Conservation (phyloP, 2,797 vertebrate genomes). For the Clarias fuscus region DNA sequence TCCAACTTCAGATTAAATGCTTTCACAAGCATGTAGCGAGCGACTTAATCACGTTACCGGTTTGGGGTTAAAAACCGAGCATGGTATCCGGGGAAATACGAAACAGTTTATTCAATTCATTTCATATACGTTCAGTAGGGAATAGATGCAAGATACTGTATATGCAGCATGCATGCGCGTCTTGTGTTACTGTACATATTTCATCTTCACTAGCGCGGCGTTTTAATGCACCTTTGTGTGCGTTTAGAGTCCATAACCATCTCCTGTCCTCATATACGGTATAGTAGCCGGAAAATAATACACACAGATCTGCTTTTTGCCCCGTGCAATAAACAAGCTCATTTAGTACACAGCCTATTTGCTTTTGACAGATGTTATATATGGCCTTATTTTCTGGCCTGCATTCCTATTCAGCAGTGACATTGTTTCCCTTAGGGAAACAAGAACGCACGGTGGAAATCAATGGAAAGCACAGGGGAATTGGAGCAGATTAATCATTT, state of each 20-base stretch:
- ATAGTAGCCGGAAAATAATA: conserved; percentile 24
- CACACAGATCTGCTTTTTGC: conserved; percentile 28
- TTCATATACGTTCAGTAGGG: neutral
- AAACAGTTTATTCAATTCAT: conserved; percentile 41
- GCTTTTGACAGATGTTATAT: conserved; percentile 41
- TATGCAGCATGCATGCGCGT: neutral
- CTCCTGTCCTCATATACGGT: neutral
- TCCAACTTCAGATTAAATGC: conserved; percentile 66
- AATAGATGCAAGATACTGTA: neutral
- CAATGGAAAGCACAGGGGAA: conserved; percentile 52
- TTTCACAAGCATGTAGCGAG: conserved; percentile 66
- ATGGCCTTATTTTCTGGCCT: conserved; percentile 42
- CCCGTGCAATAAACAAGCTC: conserved; percentile 30
- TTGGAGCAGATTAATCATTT: conserved; percentile 51
- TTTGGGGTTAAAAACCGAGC: conserved; percentile 61
- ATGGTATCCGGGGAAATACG: conserved; percentile 57
- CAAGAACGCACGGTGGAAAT: conserved; percentile 48
- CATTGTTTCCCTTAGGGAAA: conserved; percentile 40
- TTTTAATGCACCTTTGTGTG: conserved; percentile 11
- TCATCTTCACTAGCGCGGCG: neutral
- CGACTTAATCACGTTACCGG: conserved; percentile 65
- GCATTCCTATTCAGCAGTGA: conserved; percentile 48
- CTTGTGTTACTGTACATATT: conserved; percentile 1
- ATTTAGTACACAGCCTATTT: conserved; percentile 38
- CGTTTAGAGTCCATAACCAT: conserved; percentile 12